Conservation (phyloP, 2,888 invertebrate species). For the Xylophagus ater region DNA sequence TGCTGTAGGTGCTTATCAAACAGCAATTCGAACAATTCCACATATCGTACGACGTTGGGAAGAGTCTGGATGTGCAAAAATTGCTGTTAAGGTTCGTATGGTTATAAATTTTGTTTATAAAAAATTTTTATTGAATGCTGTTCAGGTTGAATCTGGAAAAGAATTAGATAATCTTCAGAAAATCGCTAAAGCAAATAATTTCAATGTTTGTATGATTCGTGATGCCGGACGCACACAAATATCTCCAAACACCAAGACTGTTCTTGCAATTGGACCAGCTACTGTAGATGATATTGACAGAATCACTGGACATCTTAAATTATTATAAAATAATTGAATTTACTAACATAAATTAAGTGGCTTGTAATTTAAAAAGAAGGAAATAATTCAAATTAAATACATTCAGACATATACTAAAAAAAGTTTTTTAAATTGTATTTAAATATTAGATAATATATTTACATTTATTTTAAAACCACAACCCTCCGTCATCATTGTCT, state of each 20-base stretch:
- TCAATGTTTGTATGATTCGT: conserved; percentile 63
- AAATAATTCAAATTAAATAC: too few relatives aligned
- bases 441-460: background rate
- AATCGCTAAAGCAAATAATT: conserved; percentile 55
- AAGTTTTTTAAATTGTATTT: too few relatives aligned
- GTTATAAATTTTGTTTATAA: conserved; percentile 3
- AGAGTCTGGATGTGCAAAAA: conserved; percentile 71
- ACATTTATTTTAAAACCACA: conserved; percentile 19
- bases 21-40: conserved; percentile 50
- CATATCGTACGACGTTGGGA: conserved; percentile 48
- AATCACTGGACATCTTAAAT: conserved; percentile 79
- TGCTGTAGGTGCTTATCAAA: conserved; percentile 76
- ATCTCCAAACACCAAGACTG: conserved; percentile 76
- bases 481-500: conserved; percentile 18
- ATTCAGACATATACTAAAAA: too few relatives aligned
- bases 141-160: conserved; percentile 55
- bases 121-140: background rate
- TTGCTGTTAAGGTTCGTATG: conserved; percentile 57
- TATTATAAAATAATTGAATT: conserved; percentile 46
- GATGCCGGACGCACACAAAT: conserved; percentile 95
- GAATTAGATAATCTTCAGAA: conserved; percentile 57
- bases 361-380: background rate
- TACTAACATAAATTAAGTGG: background rate
- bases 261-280: conserved; percentile 88
- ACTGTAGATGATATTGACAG: conserved; percentile 61